Percentiles rank a stretch among this genome's conserved stretches.
These are phyloP conservation scores for Caradrina clavipalpis DNA, from an alignment of 2,888 invertebrate species.

Conservation along the genomic window DNA sequence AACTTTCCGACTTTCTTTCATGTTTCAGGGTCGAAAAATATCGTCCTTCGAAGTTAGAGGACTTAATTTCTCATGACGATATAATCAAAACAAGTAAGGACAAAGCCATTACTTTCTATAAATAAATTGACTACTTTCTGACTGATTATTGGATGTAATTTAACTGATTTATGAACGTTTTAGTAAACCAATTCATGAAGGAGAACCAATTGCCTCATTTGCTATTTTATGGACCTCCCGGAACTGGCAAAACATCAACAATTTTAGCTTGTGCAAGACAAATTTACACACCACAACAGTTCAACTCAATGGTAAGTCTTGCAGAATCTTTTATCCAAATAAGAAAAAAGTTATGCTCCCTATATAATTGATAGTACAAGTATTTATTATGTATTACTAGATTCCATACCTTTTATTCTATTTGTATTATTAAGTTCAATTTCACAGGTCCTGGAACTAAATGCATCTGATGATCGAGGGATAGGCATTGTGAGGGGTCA, in stretches of 20 bases:
- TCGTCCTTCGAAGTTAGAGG: constrained; percentile 97
- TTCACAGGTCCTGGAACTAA: constrained; percentile 95
- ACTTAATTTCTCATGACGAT: constrained; percentile 99
- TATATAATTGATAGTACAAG: background rate
- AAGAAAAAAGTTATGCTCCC: background rate
- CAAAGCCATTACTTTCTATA: too few relatives aligned
- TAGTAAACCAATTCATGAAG: constrained; percentile 93
- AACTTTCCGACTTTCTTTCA: background rate
- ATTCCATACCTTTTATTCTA: too few relatives aligned
- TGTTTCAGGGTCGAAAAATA: constrained; percentile 98
- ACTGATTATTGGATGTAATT: background rate
- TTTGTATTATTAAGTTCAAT: background rate
- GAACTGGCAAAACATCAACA: constrained; percentile 99
- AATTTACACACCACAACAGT: constrained; percentile 97
- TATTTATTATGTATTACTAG: too few relatives aligned
- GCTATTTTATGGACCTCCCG: constrained; percentile 99
- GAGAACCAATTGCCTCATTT: constrained; percentile 98
- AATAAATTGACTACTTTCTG: too few relatives aligned
- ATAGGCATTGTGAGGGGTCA: constrained; percentile 98
- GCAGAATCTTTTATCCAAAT: too few relatives aligned
- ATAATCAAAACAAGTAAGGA: constrained; percentile 98
- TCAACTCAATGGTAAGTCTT: constrained; percentile 96
- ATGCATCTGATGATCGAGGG: constrained; percentile 99
- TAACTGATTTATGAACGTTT: constrained; percentile 91
- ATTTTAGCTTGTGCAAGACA: constrained; percentile 98